These are phyloP conservation scores for Phocides pigmalion DNA, from an alignment of 1,140 invertebrate genomes.

Conservation along the genomic window DNA sequence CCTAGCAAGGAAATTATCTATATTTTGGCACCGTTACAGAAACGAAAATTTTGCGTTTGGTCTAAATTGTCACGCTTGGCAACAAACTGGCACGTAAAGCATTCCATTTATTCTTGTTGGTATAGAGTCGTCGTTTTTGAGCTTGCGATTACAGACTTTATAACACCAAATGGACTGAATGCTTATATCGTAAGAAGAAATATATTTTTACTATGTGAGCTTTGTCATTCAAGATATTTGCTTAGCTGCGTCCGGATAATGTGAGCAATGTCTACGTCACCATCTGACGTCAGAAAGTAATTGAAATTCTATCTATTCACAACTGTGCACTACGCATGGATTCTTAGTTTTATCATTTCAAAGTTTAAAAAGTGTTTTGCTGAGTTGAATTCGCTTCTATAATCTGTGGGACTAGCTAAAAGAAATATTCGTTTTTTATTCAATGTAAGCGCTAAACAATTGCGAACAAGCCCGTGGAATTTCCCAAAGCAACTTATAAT, in stretches of 20 bases:
- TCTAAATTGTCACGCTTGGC: too few species aligned
- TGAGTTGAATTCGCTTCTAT: too few species aligned
- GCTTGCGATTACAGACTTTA: too few species aligned
- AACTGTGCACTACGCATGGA: neutral
- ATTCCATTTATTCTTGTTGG: too few species aligned
- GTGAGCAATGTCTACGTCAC: neutral
- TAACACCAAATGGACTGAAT: neutral
- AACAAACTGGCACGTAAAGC: neutral
- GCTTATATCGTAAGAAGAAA: neutral
- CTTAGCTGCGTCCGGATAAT: constrained; percentile 13
- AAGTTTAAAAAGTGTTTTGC: too few species aligned
- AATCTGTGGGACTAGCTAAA: too few species aligned
- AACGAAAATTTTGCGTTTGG: neutral
- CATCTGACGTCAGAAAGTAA: constrained; percentile 10
- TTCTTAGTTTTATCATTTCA: too few species aligned
- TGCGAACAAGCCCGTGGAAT: too few species aligned
- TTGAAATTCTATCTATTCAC: neutral
- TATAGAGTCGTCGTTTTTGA: too few species aligned
- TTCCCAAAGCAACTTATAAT: too few species aligned
- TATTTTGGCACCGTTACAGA: neutral
- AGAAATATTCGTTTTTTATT: too few species aligned
- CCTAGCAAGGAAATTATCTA: neutral
- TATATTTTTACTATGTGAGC: neutral
- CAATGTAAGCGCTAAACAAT: too few species aligned
- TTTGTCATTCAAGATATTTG: constrained; percentile 10